phyloP scores from a whole-genome alignment of 2,113 vertebrate species.

The Zingel zingel region DNA sequence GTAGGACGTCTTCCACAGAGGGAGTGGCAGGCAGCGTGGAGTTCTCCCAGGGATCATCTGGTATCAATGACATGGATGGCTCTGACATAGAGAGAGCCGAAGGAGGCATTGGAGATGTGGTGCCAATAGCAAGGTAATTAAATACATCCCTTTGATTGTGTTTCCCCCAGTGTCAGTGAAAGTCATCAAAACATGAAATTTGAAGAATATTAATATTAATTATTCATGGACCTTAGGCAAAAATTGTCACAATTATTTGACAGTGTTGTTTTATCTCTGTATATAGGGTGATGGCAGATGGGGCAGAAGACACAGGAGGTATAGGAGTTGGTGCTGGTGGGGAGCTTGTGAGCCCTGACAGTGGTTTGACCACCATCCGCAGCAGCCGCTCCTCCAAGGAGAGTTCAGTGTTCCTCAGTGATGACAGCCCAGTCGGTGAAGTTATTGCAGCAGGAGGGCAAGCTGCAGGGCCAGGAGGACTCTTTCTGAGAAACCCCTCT shows the following conservation, averaged over 20 bases:
- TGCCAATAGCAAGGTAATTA: conserved; percentile 69
- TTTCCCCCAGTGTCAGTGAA: background rate
- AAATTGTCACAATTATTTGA: background rate
- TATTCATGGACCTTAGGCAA: background rate
- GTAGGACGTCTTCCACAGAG: conserved; percentile 94
- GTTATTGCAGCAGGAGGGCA: conserved; percentile 64
- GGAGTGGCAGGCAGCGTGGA: conserved; percentile 95
- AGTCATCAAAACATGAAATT: background rate
- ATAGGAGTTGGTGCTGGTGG: conserved; percentile 67
- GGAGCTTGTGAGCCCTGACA: conserved; percentile 94
- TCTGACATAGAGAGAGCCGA: conserved; percentile 88
- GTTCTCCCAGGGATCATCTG: conserved; percentile 94
- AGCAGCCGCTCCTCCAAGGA: conserved; percentile 96
- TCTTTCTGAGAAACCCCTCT: conserved; percentile 87
- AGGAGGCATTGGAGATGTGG: conserved; percentile 51
- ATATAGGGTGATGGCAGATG: conserved; percentile 78
- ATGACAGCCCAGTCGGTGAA: conserved; percentile 92
- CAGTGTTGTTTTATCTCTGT: conserved; percentile 24
- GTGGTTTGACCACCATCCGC: conserved; percentile 93
- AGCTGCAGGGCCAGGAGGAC: conserved; percentile 60
- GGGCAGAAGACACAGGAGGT: conserved; percentile 80
- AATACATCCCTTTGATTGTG: background rate
- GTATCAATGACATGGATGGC: conserved; percentile 92
- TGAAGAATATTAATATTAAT: background rate
- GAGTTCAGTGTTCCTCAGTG: conserved; percentile 95